Percentiles rank a stretch among this genome's conserved stretches.
These are phyloP conservation scores for Anguilla pacifica DNA, from an alignment of 2,797 vertebrate species.

Conservation along the genomic window DNA sequence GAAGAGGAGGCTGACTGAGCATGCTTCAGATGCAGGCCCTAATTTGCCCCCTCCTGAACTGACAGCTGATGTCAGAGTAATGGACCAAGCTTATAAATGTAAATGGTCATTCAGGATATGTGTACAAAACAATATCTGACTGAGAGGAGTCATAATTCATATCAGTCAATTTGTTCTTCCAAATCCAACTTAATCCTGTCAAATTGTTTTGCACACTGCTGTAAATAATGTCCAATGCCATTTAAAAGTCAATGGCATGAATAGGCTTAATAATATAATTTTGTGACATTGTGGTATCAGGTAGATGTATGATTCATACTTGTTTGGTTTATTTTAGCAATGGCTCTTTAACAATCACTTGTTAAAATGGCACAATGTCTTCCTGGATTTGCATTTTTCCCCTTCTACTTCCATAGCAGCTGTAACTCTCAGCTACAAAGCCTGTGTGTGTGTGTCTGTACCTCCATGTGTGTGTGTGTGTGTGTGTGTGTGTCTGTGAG, in stretches of 20 bases:
- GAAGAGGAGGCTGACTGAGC: background rate
- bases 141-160: background rate
- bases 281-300: background rate
- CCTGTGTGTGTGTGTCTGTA: slow-evolving; percentile 6
- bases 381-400: background rate
- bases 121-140: background rate
- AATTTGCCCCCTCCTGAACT: background rate
- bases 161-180: background rate
- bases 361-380: slow-evolving; percentile 1
- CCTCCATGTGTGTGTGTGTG: background rate
- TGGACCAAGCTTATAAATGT: background rate
- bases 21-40: background rate
- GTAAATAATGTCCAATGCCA: background rate
- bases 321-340: background rate
- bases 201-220: background rate
- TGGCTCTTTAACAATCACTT: background rate
- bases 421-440: background rate
- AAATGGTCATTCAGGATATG: background rate
- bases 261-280: background rate
- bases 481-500: background rate
- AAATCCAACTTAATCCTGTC: background rate
- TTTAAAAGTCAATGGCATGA: background rate
- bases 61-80: background rate
- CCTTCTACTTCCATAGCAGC: slow-evolving; percentile 17
- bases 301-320: background rate